Evolutionary conservation across 1,140 invertebrate species (phyloP).

Genomic region (Drosophila guanche): DNA sequence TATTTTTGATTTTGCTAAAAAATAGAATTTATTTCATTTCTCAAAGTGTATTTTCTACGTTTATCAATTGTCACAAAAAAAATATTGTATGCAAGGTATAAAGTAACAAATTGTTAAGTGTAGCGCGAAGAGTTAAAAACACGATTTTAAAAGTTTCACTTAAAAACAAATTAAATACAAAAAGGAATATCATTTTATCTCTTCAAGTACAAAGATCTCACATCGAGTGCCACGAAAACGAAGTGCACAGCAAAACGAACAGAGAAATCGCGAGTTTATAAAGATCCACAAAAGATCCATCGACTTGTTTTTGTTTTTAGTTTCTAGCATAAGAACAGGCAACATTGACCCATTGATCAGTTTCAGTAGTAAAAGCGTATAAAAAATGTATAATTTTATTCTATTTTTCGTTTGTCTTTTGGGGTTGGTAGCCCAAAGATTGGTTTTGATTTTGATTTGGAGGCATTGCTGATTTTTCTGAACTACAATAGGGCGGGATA

Average conservation of each 20-base stretch:
- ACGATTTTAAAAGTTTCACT: slow-evolving; percentile 52
- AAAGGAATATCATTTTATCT: slow-evolving; percentile 54
- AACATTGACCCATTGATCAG: slow-evolving; percentile 8
- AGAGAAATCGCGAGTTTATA: slow-evolving; percentile 28
- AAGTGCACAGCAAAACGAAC: slow-evolving; percentile 64
- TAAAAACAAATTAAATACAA: slow-evolving; percentile 74
- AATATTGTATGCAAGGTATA: slow-evolving; percentile 32
- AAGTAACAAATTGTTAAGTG: slow-evolving; percentile 60
- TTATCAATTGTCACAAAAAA: slow-evolving; percentile 45
- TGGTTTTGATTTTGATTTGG: neutral
- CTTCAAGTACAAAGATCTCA: slow-evolving; percentile 35
- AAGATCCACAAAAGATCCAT: slow-evolving; percentile 26
- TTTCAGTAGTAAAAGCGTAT: slow-evolving; percentile 55
- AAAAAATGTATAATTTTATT: slow-evolving; percentile 51
- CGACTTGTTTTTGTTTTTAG: neutral
- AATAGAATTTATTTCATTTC: slow-evolving; percentile 27
- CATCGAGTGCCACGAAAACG: slow-evolving; percentile 64
- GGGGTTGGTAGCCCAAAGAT: neutral
- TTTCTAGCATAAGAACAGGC: slow-evolving; percentile 11
- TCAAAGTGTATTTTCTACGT: slow-evolving; percentile 24
- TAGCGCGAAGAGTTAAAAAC: slow-evolving; percentile 42
- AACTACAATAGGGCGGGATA: neutral
- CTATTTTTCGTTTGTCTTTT: neutral
- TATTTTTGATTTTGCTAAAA: slow-evolving; percentile 22
- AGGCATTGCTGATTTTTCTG: slow-evolving; percentile 2